Evolutionary conservation across 2,113 vertebrate genomes (phyloP).

Genomic region (Oreotrochilus melanogaster): DNA sequence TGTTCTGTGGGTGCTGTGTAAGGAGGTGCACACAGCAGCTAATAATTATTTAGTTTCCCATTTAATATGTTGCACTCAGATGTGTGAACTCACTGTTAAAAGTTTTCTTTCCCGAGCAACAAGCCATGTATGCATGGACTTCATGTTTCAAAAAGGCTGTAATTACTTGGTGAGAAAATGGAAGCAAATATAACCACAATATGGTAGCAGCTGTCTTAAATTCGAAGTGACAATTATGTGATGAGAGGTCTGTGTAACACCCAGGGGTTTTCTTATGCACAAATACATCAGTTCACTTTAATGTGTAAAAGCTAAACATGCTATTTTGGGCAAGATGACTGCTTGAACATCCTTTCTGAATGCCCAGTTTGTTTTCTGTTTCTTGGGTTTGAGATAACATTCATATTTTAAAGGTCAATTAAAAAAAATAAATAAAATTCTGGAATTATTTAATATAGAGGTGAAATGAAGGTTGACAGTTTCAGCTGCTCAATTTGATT

Average conservation of each 20-base stretch:
- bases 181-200: background rate
- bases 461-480: constrained; percentile 79
- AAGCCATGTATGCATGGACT: background rate
- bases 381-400: constrained; percentile 7
- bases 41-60: background rate
- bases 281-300: background rate
- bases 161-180: background rate
- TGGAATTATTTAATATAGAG: constrained; percentile 79
- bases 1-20: background rate
- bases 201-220: constrained; percentile 29
- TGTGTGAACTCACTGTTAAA: background rate
- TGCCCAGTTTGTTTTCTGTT: constrained; percentile 13
- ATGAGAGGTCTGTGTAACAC: constrained; percentile 25
- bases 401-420: constrained; percentile 73
- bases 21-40: background rate
- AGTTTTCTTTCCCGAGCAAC: background rate
- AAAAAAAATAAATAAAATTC: background rate
- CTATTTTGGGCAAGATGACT: background rate
- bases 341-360: background rate
- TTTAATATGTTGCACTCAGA: background rate
- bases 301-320: background rate
- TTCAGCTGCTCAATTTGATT: constrained; percentile 75
- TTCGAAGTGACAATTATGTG: constrained; percentile 44
- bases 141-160: background rate
- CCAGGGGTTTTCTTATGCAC: background rate